A percentile compares a stretch with the other conserved stretches of the same genome.
These are phyloP conservation scores for Turnix velox DNA, from an alignment of 2,113 vertebrate genomes.

Conservation along the genomic window DNA sequence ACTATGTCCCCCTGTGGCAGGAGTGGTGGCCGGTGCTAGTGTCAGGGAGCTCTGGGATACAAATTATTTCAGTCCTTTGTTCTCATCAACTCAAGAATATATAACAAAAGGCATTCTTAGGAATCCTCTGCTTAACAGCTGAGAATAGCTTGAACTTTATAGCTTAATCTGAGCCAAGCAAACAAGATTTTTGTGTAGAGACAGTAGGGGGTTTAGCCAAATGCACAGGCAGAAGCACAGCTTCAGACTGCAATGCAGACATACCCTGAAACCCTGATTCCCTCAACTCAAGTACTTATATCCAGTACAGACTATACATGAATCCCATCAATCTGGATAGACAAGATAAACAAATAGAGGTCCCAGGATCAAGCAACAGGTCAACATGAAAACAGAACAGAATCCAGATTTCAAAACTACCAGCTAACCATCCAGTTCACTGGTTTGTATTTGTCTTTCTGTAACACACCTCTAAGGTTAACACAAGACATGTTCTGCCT, in stretches of 20 bases:
- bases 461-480: not conserved
- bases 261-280: not conserved
- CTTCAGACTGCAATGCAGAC: not conserved
- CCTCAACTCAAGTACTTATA: not conserved
- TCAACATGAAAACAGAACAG: not conserved
- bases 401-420: not conserved
- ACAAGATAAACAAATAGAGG: conserved; percentile 1
- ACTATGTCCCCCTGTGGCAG: fast-evolving
- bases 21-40: too few relatives aligned
- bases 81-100: not conserved
- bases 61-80: not conserved
- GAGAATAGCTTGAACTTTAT: not conserved
- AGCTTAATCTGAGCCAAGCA: not conserved
- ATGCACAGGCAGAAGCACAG: not conserved
- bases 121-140: conserved; percentile 10
- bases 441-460: not conserved
- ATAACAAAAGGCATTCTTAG: conserved; percentile 16
- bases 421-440: not conserved
- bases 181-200: not conserved
- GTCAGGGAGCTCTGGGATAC: not conserved
- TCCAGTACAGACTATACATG: not conserved
- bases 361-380: not conserved
- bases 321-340: not conserved
- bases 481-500: not conserved
- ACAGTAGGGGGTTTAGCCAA: not conserved